Conservation (phyloP, 2,888 invertebrate genomes). For the Silvanus unidentatus region DNA sequence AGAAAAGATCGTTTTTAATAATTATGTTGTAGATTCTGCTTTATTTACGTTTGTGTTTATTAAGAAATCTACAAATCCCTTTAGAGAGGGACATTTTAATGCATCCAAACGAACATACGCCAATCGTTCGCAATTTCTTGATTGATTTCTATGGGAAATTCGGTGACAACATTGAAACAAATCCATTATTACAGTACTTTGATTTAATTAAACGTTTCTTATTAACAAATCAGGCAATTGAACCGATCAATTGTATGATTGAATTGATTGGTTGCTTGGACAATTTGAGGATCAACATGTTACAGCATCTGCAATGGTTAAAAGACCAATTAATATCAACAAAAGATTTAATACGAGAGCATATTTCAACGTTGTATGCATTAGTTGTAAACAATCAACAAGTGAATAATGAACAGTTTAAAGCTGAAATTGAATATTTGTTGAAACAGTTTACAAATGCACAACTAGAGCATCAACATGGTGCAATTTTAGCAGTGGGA, state of each 20-base stretch:
- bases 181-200: slow-evolving; percentile 61
- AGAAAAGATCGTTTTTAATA: slow-evolving; percentile 20
- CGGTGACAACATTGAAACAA: slow-evolving; percentile 44
- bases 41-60: slow-evolving; percentile 75
- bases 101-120: slow-evolving; percentile 61
- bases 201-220: slow-evolving; percentile 61
- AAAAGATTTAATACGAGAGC: slow-evolving; percentile 70
- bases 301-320: slow-evolving; percentile 60
- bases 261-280: slow-evolving; percentile 82
- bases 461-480: slow-evolving; percentile 70
- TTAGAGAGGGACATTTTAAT: slow-evolving; percentile 50
- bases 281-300: slow-evolving; percentile 59
- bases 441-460: slow-evolving; percentile 52
- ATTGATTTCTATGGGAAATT: slow-evolving; percentile 39
- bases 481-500: slow-evolving; percentile 66
- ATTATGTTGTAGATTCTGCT: slow-evolving; percentile 72
- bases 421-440: slow-evolving; percentile 53
- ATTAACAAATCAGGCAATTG: slow-evolving; percentile 59
- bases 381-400: slow-evolving; percentile 56
- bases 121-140: slow-evolving; percentile 52
- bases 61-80: slow-evolving; percentile 56
- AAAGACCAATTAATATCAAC: slow-evolving; percentile 58
- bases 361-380: slow-evolving; percentile 69
- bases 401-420: slow-evolving; percentile 50
- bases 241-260: slow-evolving; percentile 68